phyloP scores from a whole-genome alignment of 2,113 vertebrate genomes.

The Thamnaconus septentrionalis region DNA sequence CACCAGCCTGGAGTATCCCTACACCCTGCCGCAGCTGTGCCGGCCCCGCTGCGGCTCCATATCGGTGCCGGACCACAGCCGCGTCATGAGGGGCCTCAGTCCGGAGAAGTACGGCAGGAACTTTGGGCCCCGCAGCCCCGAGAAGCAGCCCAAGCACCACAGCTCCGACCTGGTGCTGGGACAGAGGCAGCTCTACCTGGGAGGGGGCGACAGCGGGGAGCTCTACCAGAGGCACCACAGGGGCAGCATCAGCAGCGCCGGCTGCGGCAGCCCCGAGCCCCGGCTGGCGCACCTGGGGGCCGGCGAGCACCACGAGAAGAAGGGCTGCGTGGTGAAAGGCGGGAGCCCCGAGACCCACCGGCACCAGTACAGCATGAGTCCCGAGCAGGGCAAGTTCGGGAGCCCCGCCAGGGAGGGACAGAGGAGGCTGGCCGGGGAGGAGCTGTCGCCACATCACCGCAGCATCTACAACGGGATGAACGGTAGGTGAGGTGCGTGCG shows the following conservation, averaged over 20 bases:
- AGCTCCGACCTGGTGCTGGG: slow-evolving; percentile 68
- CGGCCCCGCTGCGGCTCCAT: slow-evolving; percentile 78
- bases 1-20: slow-evolving; percentile 87
- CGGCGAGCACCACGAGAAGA: slow-evolving; percentile 87
- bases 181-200: slow-evolving; percentile 74
- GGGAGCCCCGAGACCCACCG: slow-evolving; percentile 91
- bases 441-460: slow-evolving; percentile 84
- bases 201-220: slow-evolving; percentile 85
- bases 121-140: slow-evolving; percentile 72
- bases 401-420: slow-evolving; percentile 84
- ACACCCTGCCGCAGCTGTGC: slow-evolving; percentile 73
- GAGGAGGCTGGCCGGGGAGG: slow-evolving; percentile 85
- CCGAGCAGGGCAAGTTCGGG: slow-evolving; percentile 81
- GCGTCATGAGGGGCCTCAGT: slow-evolving; percentile 85
- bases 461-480: slow-evolving; percentile 90
- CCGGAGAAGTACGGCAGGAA: slow-evolving; percentile 76
- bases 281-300: slow-evolving; percentile 83
- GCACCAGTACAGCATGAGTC: slow-evolving; percentile 87
- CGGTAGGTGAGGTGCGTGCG: slow-evolving; percentile 73
- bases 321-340: slow-evolving; percentile 73
- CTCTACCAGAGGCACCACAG: slow-evolving; percentile 91
- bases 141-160: slow-evolving; percentile 83
- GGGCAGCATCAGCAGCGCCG: slow-evolving; percentile 70
- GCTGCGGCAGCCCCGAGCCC: slow-evolving; percentile 86
- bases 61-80: slow-evolving; percentile 84